Percentiles rank a stretch among this genome's conserved stretches.
phyloP scores from a whole-genome alignment of 2,797 vertebrate species.

The Myiothlypis coronata region DNA sequence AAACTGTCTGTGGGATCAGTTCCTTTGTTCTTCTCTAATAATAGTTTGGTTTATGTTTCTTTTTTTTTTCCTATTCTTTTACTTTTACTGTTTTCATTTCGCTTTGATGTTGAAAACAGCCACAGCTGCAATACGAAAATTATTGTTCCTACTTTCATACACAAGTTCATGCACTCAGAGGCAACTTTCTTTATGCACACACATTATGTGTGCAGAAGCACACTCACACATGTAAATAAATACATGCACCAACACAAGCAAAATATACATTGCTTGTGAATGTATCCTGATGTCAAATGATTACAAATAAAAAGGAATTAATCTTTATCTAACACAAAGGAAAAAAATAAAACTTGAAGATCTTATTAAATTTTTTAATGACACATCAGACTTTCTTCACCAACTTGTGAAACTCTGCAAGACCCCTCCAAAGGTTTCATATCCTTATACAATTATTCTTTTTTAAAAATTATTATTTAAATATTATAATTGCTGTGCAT shows the following conservation, averaged over 20 bases:
- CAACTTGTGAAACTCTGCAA: not conserved
- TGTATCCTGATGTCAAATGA: not conserved
- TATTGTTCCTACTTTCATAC: slow-evolving; percentile 26
- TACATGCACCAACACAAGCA: not conserved
- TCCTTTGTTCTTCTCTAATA: slow-evolving; percentile 68
- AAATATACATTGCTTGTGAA: not conserved
- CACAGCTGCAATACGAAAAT: slow-evolving; percentile 55
- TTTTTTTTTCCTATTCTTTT: slow-evolving; percentile 29
- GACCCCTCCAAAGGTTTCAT: not conserved
- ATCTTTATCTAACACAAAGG: not conserved
- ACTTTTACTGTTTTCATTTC: slow-evolving; percentile 57
- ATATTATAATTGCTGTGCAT: not conserved
- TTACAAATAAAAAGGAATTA: not conserved
- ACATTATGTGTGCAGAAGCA: not conserved
- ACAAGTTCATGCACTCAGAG: slow-evolving; percentile 49
- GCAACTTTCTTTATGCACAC: not conserved
- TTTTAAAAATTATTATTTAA: not conserved
- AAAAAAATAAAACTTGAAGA: not conserved
- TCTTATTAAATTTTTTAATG: not conserved
- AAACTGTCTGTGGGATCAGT: slow-evolving; percentile 49
- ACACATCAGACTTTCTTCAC: not conserved
- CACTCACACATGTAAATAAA: not conserved
- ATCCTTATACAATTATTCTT: not conserved
- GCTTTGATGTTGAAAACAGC: slow-evolving; percentile 53
- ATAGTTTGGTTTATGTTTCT: slow-evolving; percentile 59